Percentiles rank a stretch among this genome's conserved stretches.
Evolutionary conservation across 2,888 invertebrate genomes (phyloP).

Genomic region (Drosophila formosana): DNA sequence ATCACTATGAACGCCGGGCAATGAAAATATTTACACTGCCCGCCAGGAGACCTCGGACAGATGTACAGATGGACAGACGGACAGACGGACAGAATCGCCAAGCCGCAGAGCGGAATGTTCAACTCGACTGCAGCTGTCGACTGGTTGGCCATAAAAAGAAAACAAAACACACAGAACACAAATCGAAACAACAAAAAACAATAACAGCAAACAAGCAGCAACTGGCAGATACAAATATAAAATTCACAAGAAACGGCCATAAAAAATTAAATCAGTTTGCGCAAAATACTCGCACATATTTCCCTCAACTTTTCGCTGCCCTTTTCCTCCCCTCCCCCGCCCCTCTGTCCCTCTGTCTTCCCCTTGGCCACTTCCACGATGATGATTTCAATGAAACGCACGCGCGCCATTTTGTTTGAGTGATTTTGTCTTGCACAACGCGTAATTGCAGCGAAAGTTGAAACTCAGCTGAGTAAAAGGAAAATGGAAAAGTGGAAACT

Average conservation of each 20-base stretch:
- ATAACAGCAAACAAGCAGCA: conserved; percentile 24
- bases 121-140: conserved; percentile 64
- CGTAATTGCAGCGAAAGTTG: conserved; percentile 79
- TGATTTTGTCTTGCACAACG: conserved; percentile 74
- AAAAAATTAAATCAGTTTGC: conserved; percentile 80
- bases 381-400: conserved; percentile 76
- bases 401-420: conserved; percentile 76
- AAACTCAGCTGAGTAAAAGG: conserved; percentile 58
- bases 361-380: conserved; percentile 20
- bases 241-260: conserved; percentile 69
- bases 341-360: conserved; percentile 4
- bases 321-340: conserved; percentile 4
- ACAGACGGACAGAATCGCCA: conserved; percentile 1
- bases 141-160: conserved; percentile 63
- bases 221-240: conserved; percentile 55
- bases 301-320: conserved; percentile 45
- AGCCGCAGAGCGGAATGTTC: conserved; percentile 31
- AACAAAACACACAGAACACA: conserved; percentile 43
- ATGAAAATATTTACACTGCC: conserved; percentile 59
- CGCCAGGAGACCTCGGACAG: conserved; percentile 31
- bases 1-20: conserved; percentile 42
- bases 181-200: conserved; percentile 45
- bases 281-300: conserved; percentile 71
- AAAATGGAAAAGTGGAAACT: conserved; percentile 41
- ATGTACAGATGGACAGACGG: conserved; percentile 5